phyloP scores from a whole-genome alignment of 30 jellyfish, hydroid and myxozoan genomes.

The Chrysaora quinquecirrha region DNA sequence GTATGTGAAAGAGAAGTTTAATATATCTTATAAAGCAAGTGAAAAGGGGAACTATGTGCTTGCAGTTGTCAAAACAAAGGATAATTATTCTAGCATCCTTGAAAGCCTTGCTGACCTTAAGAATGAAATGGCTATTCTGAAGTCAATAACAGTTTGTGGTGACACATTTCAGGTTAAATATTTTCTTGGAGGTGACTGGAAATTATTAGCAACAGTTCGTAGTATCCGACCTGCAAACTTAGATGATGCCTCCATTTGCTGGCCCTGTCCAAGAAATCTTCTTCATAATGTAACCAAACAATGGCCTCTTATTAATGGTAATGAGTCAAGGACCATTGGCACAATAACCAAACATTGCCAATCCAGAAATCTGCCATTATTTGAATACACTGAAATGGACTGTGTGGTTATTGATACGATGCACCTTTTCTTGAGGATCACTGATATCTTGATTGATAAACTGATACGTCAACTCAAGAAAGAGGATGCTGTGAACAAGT shows the following conservation, averaged over 20 bases:
- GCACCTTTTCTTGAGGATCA: constrained; percentile 31
- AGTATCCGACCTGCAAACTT: constrained; percentile 51
- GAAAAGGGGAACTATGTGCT: constrained; percentile 47
- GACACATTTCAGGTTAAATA: not conserved
- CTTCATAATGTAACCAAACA: not conserved
- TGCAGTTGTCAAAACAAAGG: constrained; percentile 31
- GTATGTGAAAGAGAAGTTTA: no score
- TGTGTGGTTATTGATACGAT: constrained; percentile 50
- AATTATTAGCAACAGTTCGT: constrained; percentile 42
- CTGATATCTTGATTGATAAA: constrained; percentile 16
- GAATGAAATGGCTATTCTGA: not conserved
- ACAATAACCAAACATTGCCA: not conserved
- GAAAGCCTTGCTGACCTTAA: constrained; percentile 1
- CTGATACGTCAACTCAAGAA: constrained; percentile 3
- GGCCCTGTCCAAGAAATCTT: constrained; percentile 26
- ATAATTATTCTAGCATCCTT: constrained; percentile 1
- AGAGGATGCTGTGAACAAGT: constrained; percentile 11
- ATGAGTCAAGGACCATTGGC: constrained; percentile 8
- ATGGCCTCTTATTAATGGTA: constrained; percentile 13
- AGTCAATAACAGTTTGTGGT: constrained; percentile 11
- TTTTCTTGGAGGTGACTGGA: constrained; percentile 49
- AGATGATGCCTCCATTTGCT: constrained; percentile 51
- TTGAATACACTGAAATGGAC: constrained; percentile 12
- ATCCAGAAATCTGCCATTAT: no score
- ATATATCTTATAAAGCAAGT: no score